Conservation (phyloP, 2,888 invertebrate species). For the Diplolepis rosae region DNA sequence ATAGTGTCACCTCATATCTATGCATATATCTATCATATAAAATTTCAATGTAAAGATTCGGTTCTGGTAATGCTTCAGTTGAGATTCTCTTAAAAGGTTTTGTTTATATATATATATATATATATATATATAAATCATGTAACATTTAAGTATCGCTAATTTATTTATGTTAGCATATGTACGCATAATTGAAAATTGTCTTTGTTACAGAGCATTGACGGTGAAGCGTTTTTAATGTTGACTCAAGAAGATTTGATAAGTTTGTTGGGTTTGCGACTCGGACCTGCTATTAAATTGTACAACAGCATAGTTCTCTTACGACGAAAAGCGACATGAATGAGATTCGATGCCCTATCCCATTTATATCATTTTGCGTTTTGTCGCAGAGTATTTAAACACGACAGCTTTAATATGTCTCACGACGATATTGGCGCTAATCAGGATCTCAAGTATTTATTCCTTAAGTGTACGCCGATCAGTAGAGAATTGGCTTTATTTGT, state of each 20-base stretch:
- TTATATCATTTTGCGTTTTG: too few species aligned
- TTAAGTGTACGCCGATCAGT: background rate
- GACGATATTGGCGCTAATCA: background rate
- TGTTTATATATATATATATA: too few species aligned
- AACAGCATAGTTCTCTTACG: conserved; percentile 80
- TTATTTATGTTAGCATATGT: too few species aligned
- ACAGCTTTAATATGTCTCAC: background rate
- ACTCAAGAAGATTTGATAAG: conserved; percentile 88
- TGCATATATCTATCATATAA: too few species aligned
- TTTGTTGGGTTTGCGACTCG: conserved; percentile 85
- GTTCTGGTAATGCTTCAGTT: too few species aligned
- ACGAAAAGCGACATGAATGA: conserved; percentile 70
- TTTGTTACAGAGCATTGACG: conserved; percentile 81
- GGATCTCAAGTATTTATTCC: conserved; percentile 25
- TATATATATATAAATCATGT: too few species aligned
- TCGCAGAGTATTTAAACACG: background rate
- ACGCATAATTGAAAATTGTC: too few species aligned
- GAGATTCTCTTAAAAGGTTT: too few species aligned
- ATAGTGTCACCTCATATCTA: too few species aligned
- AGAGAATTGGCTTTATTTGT: background rate
- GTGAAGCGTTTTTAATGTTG: conserved; percentile 87
- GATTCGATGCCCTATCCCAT: too few species aligned
- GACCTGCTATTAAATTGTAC: conserved; percentile 89
- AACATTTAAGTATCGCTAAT: too few species aligned
- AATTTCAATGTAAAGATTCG: too few species aligned